These are phyloP conservation scores for Tapirus indicus DNA, from an alignment of 2,797 vertebrate genomes.

Conservation along the genomic window DNA sequence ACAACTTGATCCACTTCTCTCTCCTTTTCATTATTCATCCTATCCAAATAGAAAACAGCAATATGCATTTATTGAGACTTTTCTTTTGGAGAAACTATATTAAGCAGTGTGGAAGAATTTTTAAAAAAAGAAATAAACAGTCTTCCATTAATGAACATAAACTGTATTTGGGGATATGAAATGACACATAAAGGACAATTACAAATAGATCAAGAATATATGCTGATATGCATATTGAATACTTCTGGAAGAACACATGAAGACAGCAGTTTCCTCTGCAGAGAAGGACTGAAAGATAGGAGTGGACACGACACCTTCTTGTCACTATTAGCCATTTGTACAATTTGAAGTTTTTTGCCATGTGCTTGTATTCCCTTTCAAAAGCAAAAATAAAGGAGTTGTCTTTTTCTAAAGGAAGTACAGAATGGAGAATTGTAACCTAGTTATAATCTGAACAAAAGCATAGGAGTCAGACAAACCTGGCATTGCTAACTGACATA, in stretches of 20 bases:
- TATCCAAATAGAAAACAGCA: neutral
- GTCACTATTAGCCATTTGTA: neutral
- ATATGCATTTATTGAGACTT: neutral
- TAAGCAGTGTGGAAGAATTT: neutral
- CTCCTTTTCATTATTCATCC: slow-evolving; percentile 25
- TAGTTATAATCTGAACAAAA: slow-evolving; percentile 34
- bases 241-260: neutral
- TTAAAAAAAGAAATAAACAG: neutral
- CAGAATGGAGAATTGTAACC: neutral
- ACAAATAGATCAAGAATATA: neutral
- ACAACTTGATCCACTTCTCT: neutral
- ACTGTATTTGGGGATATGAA: neutral
- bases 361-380: slow-evolving; percentile 1
- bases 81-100: slow-evolving; percentile 5
- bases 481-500: neutral
- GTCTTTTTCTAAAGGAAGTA: slow-evolving; percentile 38
- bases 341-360: neutral
- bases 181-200: slow-evolving; percentile 17
- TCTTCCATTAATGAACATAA: neutral
- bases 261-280: neutral
- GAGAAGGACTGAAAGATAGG: neutral
- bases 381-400: slow-evolving; percentile 26
- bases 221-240: neutral
- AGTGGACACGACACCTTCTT: neutral
- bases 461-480: neutral